phyloP scores from a whole-genome alignment of 2,113 vertebrate species.

The Coptodon rendalli region DNA sequence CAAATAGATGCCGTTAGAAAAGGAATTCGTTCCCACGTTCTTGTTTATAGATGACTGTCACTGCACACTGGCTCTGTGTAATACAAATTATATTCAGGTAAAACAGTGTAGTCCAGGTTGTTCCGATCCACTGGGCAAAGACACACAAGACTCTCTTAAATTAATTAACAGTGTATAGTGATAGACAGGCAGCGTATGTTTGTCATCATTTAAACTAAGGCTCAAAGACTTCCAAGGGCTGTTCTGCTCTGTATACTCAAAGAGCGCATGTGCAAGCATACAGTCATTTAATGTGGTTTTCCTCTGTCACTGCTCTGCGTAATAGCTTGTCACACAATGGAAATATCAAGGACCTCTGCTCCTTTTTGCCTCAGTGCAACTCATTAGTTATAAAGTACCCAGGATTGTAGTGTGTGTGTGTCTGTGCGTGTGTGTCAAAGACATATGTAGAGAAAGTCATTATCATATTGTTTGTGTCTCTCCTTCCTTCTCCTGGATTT shows the following conservation, averaged over 20 bases:
- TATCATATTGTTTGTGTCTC: not conserved
- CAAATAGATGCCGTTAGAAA: not conserved
- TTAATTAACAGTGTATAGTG: not conserved
- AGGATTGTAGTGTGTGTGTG: not conserved
- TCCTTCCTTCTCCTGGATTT: not conserved
- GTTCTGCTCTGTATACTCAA: not conserved
- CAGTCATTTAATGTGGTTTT: not conserved
- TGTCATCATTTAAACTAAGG: not conserved
- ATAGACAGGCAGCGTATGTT: not conserved
- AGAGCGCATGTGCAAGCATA: not conserved
- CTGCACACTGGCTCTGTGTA: not conserved
- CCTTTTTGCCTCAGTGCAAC: slow-evolving; percentile 1
- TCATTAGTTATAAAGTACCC: slow-evolving; percentile 6
- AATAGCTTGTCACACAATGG: slow-evolving; percentile 2
- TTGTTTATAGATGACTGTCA: not conserved
- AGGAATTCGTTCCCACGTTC: not conserved
- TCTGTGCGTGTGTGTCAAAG: not conserved
- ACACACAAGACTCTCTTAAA: not conserved
- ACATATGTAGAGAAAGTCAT: not conserved
- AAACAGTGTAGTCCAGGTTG: not conserved
- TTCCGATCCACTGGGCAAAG: not conserved
- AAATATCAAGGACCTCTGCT: not conserved
- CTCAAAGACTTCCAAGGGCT: not conserved
- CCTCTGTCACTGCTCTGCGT: not conserved
- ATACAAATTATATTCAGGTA: not conserved